A percentile compares a stretch with the other conserved stretches of the same genome.
phyloP scores from a whole-genome alignment of 1,140 invertebrate genomes.

The Sitodiplosis mosellana region DNA sequence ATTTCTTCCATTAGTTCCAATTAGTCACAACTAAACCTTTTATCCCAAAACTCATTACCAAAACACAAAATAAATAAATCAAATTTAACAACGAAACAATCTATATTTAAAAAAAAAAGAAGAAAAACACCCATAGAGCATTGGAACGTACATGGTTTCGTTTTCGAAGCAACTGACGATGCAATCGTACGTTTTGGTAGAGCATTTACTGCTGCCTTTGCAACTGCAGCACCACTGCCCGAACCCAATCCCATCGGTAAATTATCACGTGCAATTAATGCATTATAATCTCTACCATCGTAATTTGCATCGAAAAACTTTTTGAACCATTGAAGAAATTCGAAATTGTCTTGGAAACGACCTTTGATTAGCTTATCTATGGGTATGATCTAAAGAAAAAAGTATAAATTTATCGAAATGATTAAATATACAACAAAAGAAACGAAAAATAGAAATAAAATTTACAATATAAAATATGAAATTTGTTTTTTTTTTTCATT shows the following conservation, averaged over 20 bases:
- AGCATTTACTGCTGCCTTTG: conserved; percentile 24
- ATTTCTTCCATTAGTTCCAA: too few relatives aligned
- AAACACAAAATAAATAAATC: not conserved
- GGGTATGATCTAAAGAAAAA: conserved; percentile 58
- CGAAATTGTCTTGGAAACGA: conserved; percentile 96
- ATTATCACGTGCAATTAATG: conserved; percentile 64
- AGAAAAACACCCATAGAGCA: conserved; percentile 3
- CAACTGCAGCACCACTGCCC: conserved; percentile 33
- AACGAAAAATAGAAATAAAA: conserved; percentile 27
- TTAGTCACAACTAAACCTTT: too few relatives aligned
- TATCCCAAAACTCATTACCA: too few relatives aligned
- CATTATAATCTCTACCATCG: conserved; percentile 80
- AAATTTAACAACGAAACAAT: not conserved
- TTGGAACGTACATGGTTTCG: conserved; percentile 32
- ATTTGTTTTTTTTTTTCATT: conserved; percentile 12
- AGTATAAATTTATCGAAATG: conserved; percentile 9
- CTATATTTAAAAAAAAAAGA: conserved; percentile 2
- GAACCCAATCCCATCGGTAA: conserved; percentile 52
- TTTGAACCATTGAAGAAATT: conserved; percentile 99
- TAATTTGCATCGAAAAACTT: conserved; percentile 99
- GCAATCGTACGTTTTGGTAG: conserved; percentile 27
- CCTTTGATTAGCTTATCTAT: conserved; percentile 85
- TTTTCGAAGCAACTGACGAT: conserved; percentile 30
- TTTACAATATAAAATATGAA: conserved; percentile 26
- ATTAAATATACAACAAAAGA: conserved; percentile 18